A percentile compares a stretch with the other conserved stretches of the same genome.
phyloP scores from a whole-genome alignment of 2,113 vertebrate species.

The Anguilla rostrata region DNA sequence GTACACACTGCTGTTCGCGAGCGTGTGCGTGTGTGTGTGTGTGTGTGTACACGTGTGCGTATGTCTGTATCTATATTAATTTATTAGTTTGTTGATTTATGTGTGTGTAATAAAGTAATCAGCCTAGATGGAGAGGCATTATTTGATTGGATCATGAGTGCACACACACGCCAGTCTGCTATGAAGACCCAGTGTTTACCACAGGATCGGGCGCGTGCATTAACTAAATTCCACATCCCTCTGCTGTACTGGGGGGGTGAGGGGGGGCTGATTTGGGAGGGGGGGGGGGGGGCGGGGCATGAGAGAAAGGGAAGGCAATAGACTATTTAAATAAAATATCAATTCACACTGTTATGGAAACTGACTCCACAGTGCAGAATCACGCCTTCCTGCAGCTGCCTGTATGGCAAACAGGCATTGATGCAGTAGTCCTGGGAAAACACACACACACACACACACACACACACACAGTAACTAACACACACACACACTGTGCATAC shows the following conservation, averaged over 20 bases:
- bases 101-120: too few relatives aligned
- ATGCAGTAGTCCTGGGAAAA: too few relatives aligned
- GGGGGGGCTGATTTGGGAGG: neutral
- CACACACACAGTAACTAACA: too few relatives aligned
- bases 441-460: neutral
- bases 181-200: conserved; percentile 14
- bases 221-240: neutral
- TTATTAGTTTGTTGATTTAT: too few relatives aligned
- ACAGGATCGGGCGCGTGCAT: neutral
- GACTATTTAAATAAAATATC: neutral
- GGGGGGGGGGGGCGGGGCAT: neutral
- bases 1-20: too few relatives aligned
- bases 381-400: conserved; percentile 6
- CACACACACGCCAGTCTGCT: neutral
- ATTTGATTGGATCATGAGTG: too few relatives aligned
- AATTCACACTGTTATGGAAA: conserved; percentile 22
- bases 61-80: too few relatives aligned
- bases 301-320: neutral
- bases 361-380: neutral
- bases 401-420: too few relatives aligned
- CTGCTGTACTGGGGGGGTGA: neutral
- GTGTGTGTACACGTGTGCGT: too few relatives aligned
- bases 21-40: too few relatives aligned
- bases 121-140: neutral
- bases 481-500: neutral